Evolutionary conservation across 2,888 invertebrate genomes (phyloP), one percentile per base, ranked within the genome.

Genomic region (Drosophila flavopinicola): DNA sequence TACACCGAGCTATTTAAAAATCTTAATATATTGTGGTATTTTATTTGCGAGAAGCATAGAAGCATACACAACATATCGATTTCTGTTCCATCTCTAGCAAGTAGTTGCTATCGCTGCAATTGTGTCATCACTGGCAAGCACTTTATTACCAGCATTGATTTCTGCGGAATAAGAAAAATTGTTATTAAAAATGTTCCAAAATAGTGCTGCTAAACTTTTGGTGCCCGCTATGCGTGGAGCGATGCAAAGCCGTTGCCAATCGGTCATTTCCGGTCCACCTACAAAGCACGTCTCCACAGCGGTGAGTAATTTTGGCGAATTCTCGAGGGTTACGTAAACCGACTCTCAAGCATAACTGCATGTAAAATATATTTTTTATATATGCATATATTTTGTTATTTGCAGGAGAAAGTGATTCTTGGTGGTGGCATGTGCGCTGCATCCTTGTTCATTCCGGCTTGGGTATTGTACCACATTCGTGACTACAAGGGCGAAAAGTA

Each of bases 231-330:
- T 90, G 39, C 89, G 91, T 20, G 88, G 72, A 59, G 82, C 87
- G 20, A 42, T 89, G 58, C 91, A 91, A 76, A 82, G 74, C 32
- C 88, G 91, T 38, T 86, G 71, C 56, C 88, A 90, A 72, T 90
- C 91, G 23, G 91, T 88, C 15, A 71, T 91, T 6, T 85, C 88
- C 7, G 90, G 90, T 5, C 91, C 91, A 57, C 90, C 91, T 39
- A 89, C 88, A 3, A 66, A 88, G 33, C 88, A 89, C 52, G 37
- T 91, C 25, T 85, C 91, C 10, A 78, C 73, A 27, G 90, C 88
- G 45, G 91, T 91, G 85, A 90, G 91, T 90, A 64, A 11, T 51
- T 23, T 11, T 39, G 20, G 17, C 13, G 27, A n/a, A 29, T 5
- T 37, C 20, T 48, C n/a, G 13, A 32, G 39, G 52, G 74, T 90